Base-by-base conservation (phyloP, 2,113 vertebrate species). In the Pteropus alecto region DNA sequence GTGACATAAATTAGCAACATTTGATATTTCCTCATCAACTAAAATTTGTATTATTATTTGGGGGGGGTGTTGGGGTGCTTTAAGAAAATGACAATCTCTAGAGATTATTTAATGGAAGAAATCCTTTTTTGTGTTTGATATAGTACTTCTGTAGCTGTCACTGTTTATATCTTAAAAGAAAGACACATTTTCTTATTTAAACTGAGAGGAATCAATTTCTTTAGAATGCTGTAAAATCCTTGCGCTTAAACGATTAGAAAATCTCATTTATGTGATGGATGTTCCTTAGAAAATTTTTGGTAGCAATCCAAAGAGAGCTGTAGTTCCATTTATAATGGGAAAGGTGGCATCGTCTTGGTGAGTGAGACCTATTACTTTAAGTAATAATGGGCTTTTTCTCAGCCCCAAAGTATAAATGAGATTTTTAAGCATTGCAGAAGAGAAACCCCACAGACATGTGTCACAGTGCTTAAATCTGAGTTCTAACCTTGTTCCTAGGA, bases 241-340 rank as follows among this genome's bases (percentile, higher is more conserved):
- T 79, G 65, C n/a, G 43, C 33, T 87, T 90, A 94, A 96, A 78
- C 3, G 22, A 97, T 98, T 95, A 93, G 67, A 54, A 94, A 96
- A 97, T 89, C 88, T 96, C 96, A 83, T 96, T 95, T 94, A 68
- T 51, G 88, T 96, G 92, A 96, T 93, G 84, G 87, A 97, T 96
- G 71, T 85, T 77, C 48, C 58, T 96, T 83, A 85, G 58, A 87
- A 95, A 65, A 92, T 11, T 85, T 92, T 92, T 89, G 95, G 60
- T 97, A 77, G 87, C 60, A 73, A 43, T 70, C 76, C 92, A 82
- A 96, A 92, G 71, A 96, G n/a, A 92, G 79, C 71, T 58, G 48
- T 43, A 26, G 22, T 73, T 94, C 60, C 90, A 90, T 97, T 92
- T 97, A 46, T 46, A 90, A 93, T 18, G 54, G 54, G 54, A 87